Base-by-base conservation (phyloP, 2,888 invertebrate species). In the Ligdia adustata region DNA sequence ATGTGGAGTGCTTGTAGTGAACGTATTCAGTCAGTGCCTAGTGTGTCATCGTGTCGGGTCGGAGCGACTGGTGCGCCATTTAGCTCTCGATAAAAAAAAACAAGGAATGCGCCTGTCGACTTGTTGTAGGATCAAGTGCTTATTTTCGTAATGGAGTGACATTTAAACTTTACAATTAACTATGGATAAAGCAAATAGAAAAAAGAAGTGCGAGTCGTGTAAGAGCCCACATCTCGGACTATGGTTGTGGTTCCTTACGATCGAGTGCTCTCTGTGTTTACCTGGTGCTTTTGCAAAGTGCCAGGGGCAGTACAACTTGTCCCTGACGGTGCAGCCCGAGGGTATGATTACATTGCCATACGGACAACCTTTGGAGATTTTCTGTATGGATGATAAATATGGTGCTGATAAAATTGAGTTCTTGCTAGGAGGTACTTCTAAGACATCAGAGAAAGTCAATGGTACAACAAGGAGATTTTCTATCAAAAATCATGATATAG, bases 331-430 rank as follows among this genome's bases (percentile, higher is more conserved):
- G 12, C 70, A 83, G 43, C 94, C 94, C 9, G 75, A 73, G 45
- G 92, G 93, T 41, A 92, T 91, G 63, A 91, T 93, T 46, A 73
- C 83, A 40, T 72, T 95, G 38, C 84, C 86, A 54, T 90, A 92
- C 66, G 94, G 94, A 1, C 66, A 91, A 12, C 88, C 93, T 1
- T 76, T 95, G 62, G 91, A 92, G 65, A 91, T 95, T 61, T 91
- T 84, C 48, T 95, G 95, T 76, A 83, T 92, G 47, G 84, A 94
- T 31, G 82, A 91, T 50, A 75, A 83, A 31, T 78, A 81, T 48
- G 70, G 75, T 0, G 73, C 82, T 12, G 78, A 83, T 24, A 80
- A 89, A 58, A 84, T 91, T 12, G 81, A 83, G 63, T 92, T 93
- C 52, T 55, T 60, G 0, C 32, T 72, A 4, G 67, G 66, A 6